Conservation (phyloP, 2,113 vertebrate species). For the Talpa occidentalis region DNA sequence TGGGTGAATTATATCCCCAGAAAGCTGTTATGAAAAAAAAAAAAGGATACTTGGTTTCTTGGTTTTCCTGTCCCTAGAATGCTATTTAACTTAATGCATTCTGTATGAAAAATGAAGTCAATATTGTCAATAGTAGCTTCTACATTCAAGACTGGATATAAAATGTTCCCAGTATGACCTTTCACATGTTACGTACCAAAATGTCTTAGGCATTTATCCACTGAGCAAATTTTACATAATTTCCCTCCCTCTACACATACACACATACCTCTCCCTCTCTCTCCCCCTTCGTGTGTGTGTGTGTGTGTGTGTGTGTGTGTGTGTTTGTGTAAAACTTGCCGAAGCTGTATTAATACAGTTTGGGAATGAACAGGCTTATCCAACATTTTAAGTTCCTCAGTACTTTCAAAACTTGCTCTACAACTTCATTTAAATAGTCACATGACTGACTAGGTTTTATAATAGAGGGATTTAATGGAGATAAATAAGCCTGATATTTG, state of each 20-base stretch:
- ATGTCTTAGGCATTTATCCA: background rate
- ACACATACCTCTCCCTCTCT: background rate
- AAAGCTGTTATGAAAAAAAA: background rate
- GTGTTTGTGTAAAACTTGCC: background rate
- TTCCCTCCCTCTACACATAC: background rate
- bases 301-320: background rate
- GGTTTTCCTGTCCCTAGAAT: background rate
- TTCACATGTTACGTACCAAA: slow-evolving; percentile 26
- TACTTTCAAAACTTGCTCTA: slow-evolving; percentile 36
- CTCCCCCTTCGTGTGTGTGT: too few species aligned
- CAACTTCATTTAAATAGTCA: slow-evolving; percentile 18
- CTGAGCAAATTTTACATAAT: background rate
- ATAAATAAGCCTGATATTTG: slow-evolving; percentile 33
- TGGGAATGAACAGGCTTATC: slow-evolving; percentile 17
- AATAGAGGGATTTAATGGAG: background rate
- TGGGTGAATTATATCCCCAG: background rate
- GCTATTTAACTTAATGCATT: slow-evolving; percentile 8
- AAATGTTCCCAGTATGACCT: background rate
- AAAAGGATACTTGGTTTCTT: background rate
- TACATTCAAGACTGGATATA: background rate
- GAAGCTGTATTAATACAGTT: slow-evolving; percentile 24
- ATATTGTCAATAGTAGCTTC: background rate
- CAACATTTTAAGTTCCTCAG: slow-evolving; percentile 35
- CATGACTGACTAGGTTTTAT: background rate
- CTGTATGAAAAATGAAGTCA: background rate